A percentile compares a stretch with the other conserved stretches of the same genome.
Conservation (phyloP, 2,888 invertebrate genomes). For the Lepidocyrtoides sp. region DNA sequence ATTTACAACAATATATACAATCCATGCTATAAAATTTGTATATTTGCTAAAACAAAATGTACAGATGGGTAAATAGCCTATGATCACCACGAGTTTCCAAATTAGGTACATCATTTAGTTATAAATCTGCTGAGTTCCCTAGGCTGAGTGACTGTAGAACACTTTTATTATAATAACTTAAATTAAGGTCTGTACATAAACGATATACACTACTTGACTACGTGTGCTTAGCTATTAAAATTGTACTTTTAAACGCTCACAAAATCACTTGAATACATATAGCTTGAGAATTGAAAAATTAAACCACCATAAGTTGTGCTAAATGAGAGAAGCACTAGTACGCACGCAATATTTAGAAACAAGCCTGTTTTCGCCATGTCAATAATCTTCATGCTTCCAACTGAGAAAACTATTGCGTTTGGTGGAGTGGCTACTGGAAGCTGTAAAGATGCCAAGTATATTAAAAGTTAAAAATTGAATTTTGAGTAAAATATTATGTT, state of each 20-base stretch:
- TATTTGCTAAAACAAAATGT: too few relatives aligned
- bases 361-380: constrained; percentile 84
- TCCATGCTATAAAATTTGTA: too few relatives aligned
- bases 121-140: too few relatives aligned
- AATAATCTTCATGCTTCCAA: constrained; percentile 88
- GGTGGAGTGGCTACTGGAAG: constrained; percentile 92
- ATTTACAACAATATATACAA: too few relatives aligned
- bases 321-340: constrained; percentile 79
- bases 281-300: constrained; percentile 82
- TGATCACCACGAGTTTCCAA: too few relatives aligned
- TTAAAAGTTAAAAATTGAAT: background rate
- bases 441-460: constrained; percentile 87
- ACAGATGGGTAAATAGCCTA: too few relatives aligned
- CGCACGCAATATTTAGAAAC: constrained; percentile 83
- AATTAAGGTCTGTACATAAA: too few relatives aligned
- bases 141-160: too few relatives aligned
- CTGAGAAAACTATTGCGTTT: constrained; percentile 95
- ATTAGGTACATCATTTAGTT: too few relatives aligned
- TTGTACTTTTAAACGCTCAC: background rate
- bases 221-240: too few relatives aligned
- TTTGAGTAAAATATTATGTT: constrained; percentile 86
- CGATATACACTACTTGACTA: too few relatives aligned
- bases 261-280: constrained; percentile 48
- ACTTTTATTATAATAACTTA: too few relatives aligned
- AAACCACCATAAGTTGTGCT: constrained; percentile 82